These are phyloP conservation scores for Neomorphus geoffroyi DNA, from an alignment of 2,797 vertebrate genomes.

Conservation along the genomic window DNA sequence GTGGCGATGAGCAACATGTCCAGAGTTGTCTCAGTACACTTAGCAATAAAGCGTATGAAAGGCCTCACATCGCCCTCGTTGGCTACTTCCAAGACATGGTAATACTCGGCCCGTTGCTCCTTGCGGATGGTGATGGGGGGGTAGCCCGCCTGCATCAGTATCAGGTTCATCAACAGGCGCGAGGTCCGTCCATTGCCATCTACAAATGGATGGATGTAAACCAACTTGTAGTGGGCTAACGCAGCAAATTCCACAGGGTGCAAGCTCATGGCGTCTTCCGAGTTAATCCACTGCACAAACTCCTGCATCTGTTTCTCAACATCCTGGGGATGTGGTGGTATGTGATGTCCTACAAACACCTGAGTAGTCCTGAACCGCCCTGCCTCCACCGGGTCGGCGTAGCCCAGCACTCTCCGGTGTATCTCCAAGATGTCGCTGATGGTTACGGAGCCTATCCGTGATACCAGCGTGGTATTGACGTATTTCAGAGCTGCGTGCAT, in stretches of 20 bases:
- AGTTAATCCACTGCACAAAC: conserved; percentile 94
- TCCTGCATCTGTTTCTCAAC: conserved; percentile 92
- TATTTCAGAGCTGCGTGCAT: conserved; percentile 95
- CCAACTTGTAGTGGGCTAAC: conserved; percentile 94
- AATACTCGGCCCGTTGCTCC: conserved; percentile 94
- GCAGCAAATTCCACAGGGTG: conserved; percentile 96
- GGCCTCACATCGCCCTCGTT: conserved; percentile 95
- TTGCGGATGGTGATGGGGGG: conserved; percentile 95
- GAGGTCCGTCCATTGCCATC: conserved; percentile 96
- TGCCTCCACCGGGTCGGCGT: conserved; percentile 91
- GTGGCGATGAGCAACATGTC: conserved; percentile 95
- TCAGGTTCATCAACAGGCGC: conserved; percentile 94
- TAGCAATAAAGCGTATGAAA: conserved; percentile 96
- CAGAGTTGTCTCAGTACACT: conserved; percentile 92
- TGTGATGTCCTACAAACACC: conserved; percentile 96
- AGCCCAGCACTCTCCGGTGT: conserved; percentile 91
- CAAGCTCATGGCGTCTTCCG: conserved; percentile 88
- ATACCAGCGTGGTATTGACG: conserved; percentile 90
- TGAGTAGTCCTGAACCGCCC: conserved; percentile 88
- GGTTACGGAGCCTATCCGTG: conserved; percentile 83
- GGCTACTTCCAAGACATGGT: conserved; percentile 87
- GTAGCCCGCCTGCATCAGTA: conserved; percentile 94
- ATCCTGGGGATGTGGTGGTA: conserved; percentile 91
- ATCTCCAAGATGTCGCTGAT: conserved; percentile 89
- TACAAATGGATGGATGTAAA: conserved; percentile 94